These are phyloP conservation scores for Drosophila albomicans DNA, from an alignment of 1,140 invertebrate genomes.

Conservation along the genomic window DNA sequence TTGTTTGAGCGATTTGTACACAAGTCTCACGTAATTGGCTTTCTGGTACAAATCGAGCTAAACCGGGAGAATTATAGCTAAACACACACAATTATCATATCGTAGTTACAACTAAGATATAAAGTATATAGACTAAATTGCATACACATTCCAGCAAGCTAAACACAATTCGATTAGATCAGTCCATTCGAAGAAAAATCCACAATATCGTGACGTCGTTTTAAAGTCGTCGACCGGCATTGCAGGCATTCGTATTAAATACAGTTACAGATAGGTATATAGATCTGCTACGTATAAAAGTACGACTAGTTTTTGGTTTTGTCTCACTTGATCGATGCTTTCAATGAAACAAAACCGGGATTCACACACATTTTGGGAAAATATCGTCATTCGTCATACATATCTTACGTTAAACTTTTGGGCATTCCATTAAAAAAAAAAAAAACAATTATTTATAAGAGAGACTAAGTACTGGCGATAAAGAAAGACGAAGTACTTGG, in stretches of 20 bases:
- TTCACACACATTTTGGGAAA: conserved; percentile 28
- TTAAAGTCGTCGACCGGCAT: conserved; percentile 1
- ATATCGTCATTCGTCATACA: conserved; percentile 64
- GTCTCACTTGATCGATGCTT: conserved; percentile 29
- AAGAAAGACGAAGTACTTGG: conserved; percentile 47
- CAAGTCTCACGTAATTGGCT: conserved; percentile 28
- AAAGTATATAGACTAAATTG: conserved; percentile 45
- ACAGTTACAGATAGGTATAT: conserved; percentile 53
- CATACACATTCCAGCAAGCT: conserved; percentile 77
- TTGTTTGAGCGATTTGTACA: conserved; percentile 34
- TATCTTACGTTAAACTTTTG: conserved; percentile 37
- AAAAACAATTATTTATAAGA: neutral
- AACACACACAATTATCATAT: conserved; percentile 37
- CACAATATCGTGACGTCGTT: conserved; percentile 25
- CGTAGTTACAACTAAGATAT: conserved; percentile 31
- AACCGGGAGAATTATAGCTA: conserved; percentile 20
- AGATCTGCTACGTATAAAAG: conserved; percentile 38
- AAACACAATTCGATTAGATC: conserved; percentile 58
- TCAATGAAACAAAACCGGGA: conserved; percentile 42
- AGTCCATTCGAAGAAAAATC: conserved; percentile 21
- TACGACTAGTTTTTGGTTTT: conserved; percentile 4
- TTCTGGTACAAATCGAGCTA: conserved; percentile 49
- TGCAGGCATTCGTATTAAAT: conserved; percentile 60
- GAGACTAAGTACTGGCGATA: conserved; percentile 50
- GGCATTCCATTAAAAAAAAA: conserved; percentile 50